Conservation (phyloP, 2,113 vertebrate species). For the Oryzias celebensis region DNA sequence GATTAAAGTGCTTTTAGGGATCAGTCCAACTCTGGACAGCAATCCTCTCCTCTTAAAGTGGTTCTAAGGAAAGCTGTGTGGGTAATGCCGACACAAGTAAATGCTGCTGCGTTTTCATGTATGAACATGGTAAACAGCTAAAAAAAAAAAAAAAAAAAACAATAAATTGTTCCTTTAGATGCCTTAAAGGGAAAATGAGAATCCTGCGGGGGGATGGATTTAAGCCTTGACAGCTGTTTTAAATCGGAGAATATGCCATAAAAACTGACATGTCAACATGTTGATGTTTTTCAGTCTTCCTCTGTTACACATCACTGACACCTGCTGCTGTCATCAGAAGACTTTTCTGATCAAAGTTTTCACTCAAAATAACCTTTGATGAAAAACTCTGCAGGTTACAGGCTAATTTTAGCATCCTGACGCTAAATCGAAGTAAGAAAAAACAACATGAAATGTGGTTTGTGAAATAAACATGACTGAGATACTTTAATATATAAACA, state of each 20-base stretch:
- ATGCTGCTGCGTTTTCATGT: not conserved
- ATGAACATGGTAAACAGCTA: not conserved
- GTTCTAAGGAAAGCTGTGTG: conserved; percentile 4
- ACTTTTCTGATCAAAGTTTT: too few species aligned
- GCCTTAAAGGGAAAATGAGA: conserved; percentile 20
- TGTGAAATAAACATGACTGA: too few species aligned
- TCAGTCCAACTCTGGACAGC: conserved; percentile 9
- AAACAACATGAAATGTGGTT: too few species aligned
- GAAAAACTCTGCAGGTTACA: too few species aligned
- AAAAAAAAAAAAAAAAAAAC: not conserved
- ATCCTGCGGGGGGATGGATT: conserved; percentile 12
- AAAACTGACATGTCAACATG: conserved; percentile 6
- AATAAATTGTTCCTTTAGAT: not conserved
- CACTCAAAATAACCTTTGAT: too few species aligned
- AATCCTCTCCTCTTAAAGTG: conserved; percentile 18
- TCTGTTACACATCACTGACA: conserved; percentile 16
- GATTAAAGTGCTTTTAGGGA: conserved; percentile 27
- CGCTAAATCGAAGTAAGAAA: too few species aligned
- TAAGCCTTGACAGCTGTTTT: conserved; percentile 33
- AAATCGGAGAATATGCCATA: conserved; percentile 6
- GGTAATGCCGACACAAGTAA: not conserved
- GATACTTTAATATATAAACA: too few species aligned
- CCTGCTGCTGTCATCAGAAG: too few species aligned
- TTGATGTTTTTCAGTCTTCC: conserved; percentile 4
- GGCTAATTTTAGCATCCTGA: too few species aligned